These are phyloP conservation scores for Parapsyche elsis DNA, from an alignment of 1,140 invertebrate species.

Conservation along the genomic window DNA sequence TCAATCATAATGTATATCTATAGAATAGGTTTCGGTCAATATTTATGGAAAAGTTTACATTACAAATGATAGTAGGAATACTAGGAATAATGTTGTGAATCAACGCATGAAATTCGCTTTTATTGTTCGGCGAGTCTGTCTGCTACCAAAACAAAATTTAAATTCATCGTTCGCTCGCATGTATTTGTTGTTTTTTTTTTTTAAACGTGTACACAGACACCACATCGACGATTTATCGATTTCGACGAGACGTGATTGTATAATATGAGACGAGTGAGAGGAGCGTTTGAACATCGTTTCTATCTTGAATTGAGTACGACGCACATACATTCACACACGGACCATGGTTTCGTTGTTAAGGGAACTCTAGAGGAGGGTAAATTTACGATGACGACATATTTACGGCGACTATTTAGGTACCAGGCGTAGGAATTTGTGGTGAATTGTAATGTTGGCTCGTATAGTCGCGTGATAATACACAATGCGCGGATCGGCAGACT, in stretches of 20 bases:
- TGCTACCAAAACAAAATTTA: no score
- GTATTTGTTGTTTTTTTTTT: background rate
- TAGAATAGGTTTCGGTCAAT: no score
- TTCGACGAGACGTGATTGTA: background rate
- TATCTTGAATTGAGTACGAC: background rate
- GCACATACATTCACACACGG: no score
- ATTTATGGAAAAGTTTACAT: background rate
- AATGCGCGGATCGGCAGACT: background rate
- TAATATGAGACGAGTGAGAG: background rate
- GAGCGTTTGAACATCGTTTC: background rate
- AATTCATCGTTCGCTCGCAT: no score
- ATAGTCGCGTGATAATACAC: slow-evolving; percentile 39
- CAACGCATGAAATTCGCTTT: background rate
- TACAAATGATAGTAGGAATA: no score
- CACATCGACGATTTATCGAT: background rate
- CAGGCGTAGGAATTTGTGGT: slow-evolving; percentile 43
- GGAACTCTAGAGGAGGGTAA: slow-evolving; percentile 1
- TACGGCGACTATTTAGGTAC: slow-evolving; percentile 35
- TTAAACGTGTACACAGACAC: background rate
- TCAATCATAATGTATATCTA: no score
- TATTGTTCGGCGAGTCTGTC: background rate
- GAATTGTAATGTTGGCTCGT: slow-evolving; percentile 31
- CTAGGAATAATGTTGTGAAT: background rate
- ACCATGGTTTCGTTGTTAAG: background rate
- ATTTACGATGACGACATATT: slow-evolving; percentile 41